Evolutionary conservation across 2,113 vertebrate species (phyloP).

Genomic region (Sinocyclocheilus maitianheensis): DNA sequence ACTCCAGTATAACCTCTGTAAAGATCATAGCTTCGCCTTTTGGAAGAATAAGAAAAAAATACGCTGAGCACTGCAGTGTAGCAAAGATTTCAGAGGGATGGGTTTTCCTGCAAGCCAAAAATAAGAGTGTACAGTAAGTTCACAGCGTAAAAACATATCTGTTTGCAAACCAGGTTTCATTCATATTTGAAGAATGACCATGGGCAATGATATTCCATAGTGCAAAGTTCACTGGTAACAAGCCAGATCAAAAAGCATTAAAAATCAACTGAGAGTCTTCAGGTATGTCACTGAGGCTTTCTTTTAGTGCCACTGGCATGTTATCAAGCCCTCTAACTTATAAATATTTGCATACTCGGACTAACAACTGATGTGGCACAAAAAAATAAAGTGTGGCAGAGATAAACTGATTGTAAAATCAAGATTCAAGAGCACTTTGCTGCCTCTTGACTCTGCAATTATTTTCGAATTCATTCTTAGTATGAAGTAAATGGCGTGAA

Average conservation of each 20-base stretch:
- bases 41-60: neutral
- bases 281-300: conserved; percentile 1
- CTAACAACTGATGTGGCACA: neutral
- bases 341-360: neutral
- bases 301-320: neutral
- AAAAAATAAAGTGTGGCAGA: neutral
- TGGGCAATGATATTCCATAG: neutral
- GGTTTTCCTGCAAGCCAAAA: neutral
- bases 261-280: neutral
- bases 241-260: conserved; percentile 24
- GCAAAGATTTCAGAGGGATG: neutral
- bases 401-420: neutral
- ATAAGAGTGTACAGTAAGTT: neutral
- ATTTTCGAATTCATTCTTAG: neutral
- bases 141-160: neutral
- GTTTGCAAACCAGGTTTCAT: neutral
- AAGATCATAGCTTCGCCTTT: neutral
- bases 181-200: conserved; percentile 35
- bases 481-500: neutral
- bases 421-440: neutral
- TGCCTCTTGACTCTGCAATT: neutral
- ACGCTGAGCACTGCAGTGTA: neutral
- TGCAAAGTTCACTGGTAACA: neutral
- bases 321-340: neutral
- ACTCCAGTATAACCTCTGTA: neutral